Evolutionary conservation across 2,888 invertebrate species (phyloP), one percentile per base, ranked within the genome.

Genomic region (Drosophila colorata): DNA sequence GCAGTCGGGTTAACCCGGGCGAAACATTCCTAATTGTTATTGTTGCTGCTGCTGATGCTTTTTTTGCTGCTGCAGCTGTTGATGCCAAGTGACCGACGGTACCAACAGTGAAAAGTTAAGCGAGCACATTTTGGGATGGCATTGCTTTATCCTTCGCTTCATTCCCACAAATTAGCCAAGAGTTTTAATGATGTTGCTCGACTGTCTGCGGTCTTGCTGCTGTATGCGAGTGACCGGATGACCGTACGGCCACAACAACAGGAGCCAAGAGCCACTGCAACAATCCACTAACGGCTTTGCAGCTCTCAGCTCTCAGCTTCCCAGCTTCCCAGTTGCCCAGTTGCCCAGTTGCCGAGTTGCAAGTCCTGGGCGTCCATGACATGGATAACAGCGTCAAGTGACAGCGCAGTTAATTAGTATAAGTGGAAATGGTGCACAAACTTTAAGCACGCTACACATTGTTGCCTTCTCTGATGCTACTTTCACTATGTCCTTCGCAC

Each of bases 331-430:
- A 38, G 41, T 37, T 59, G 52, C 18, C 28, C 44, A 31, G 37
- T 35, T 28, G 25, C 44, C 49, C 44, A 52, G 40, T 14, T 40
- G 31, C 37, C 16, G 41, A 31, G 33, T 40, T 46, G 59, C 14
- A 18, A 16, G 18, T 64, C 57, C 52, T 44, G 41, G 46, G 11
- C 57, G 49, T 51, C 57, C 49, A 74, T 64, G 58, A 63, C 70
- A 64, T 63, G 75, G 69, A 74, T 66, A 63, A 74, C 72, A 68
- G 69, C 74, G 74, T 78, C 88, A 87, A 83, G 88, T 87, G 83
- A 83, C 74, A 84, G 87, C 81, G 78, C 81, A 87, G 87, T 88
- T 84, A 88, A 84, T 84, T 84, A 84, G 83, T 84, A 89, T 84
- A 84, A 84, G 83, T 84, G 83, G 87, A 88, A 88, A 80, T 87